Conservation (phyloP, 2,113 vertebrate genomes). For the Eublepharis macularius region DNA sequence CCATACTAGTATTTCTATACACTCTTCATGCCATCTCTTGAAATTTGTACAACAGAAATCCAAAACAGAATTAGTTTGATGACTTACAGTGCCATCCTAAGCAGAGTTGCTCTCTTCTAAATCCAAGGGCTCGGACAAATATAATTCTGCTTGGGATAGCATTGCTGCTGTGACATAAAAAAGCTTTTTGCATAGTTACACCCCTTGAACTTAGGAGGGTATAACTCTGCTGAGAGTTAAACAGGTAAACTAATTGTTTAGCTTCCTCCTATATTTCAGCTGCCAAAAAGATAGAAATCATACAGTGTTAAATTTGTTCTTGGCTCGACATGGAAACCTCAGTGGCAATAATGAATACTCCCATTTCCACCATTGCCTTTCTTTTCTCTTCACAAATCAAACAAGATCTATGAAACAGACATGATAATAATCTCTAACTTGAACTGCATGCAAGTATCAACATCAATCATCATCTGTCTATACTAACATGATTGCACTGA, state of each 20-base stretch:
- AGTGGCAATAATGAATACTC: constrained; percentile 2
- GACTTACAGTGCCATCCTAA: too few relatives aligned
- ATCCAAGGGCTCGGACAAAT: too few relatives aligned
- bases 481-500: constrained; percentile 13
- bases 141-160: too few relatives aligned
- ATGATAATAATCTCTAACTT: background rate
- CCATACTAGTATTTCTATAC: too few relatives aligned
- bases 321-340: constrained; percentile 18
- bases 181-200: background rate
- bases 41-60: background rate
- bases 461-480: background rate
- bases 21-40: background rate
- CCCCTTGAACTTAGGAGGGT: too few relatives aligned
- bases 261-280: constrained; percentile 31
- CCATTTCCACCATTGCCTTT: background rate
- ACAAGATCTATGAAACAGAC: constrained; percentile 20
- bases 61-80: background rate
- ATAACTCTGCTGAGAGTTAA: constrained; percentile 7
- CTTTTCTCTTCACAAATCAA: background rate
- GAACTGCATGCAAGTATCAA: constrained; percentile 6
- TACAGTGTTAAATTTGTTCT: constrained; percentile 14
- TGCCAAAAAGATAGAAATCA: background rate
- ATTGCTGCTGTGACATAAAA: background rate
- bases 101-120: too few relatives aligned
- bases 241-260: constrained; percentile 30